Conservation (phyloP, 2,797 vertebrate genomes). For the Acestrorhynchus altus region DNA sequence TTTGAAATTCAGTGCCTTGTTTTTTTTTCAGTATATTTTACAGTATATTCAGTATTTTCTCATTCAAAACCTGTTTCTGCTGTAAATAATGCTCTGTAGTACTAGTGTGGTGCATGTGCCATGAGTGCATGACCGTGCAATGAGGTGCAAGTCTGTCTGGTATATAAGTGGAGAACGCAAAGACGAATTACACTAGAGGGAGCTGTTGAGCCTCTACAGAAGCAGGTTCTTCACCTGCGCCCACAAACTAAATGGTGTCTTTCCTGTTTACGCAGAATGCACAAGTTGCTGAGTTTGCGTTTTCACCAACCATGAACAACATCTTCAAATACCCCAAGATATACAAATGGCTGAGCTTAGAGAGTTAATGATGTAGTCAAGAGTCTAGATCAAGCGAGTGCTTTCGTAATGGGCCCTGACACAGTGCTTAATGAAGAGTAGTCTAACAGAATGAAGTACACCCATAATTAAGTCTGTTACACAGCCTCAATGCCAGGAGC, state of each 20-base stretch:
- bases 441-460: constrained; percentile 42
- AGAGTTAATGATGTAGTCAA: constrained; percentile 2
- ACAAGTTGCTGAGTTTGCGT: neutral
- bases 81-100: neutral
- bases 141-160: neutral
- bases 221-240: neutral
- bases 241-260: neutral
- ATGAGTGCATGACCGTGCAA: neutral
- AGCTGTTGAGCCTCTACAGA: constrained; percentile 17
- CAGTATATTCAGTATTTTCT: too few species aligned
- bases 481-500: constrained; percentile 9
- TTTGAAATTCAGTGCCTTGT: too few species aligned
- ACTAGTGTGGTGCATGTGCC: neutral
- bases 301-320: neutral
- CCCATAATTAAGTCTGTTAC: constrained; percentile 25
- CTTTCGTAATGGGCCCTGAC: constrained; percentile 28
- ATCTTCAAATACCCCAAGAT: neutral
- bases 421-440: constrained; percentile 43
- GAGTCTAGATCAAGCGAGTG: constrained; percentile 1
- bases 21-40: too few species aligned
- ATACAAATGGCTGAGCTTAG: neutral
- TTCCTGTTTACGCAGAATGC: neutral
- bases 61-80: too few species aligned
- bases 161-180: neutral
- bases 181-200: constrained; percentile 39